Base-by-base conservation (phyloP, 1,140 invertebrate genomes). In the Meteorus sp. region DNA sequence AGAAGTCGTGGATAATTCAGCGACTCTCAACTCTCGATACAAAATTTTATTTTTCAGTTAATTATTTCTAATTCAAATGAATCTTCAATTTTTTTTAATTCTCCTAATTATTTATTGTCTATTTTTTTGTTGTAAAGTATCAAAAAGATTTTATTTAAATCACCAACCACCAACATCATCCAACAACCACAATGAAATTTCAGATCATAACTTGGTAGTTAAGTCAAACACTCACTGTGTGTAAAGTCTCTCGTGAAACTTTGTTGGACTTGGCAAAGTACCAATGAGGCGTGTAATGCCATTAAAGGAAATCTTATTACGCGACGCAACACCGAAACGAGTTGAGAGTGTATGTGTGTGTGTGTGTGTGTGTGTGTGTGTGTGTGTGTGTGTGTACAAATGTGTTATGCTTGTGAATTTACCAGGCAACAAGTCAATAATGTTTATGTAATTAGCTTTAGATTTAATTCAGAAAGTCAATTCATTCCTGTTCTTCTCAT, bases 211-310 rank as follows among this genome's bases (percentile, higher is more conserved):
- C 8, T 3, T 39, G 8, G 8, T 39, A 71, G 69, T 75, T 75
- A 77, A 77, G 75, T 76, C 75, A 75, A 79, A 76, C 72, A 75
- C 67, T 63, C 25, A 22, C 29, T 17, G 47, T 27, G 35, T 9
- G 2, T 19, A 45, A n/a, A n/a, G n/a, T n/a, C n/a, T n/a, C 17
- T 60, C 35, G 11, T 29, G 31, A 51, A 31, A 8, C 27, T 56
- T 56, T 54, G 63, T 55, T 9, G 17, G 70, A 68, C 65, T 56
- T 69, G 74, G 67, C 65, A 74, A 78, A 76, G 74, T 76, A 67
- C 73, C 77, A 81, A 80, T 79, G 78, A 81, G 78, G 75, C 79
- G 75, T 81, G 73, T 78, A 80, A 78, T 72, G 73, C 76, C 72
- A 78, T 79, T 79, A 78, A 76, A 78, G 76, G 68, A 69, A 80